Evolutionary conservation across 2,888 invertebrate species (phyloP), one percentile per base, ranked within the genome.

Genomic region (Pachymerium ferrugineum): DNA sequence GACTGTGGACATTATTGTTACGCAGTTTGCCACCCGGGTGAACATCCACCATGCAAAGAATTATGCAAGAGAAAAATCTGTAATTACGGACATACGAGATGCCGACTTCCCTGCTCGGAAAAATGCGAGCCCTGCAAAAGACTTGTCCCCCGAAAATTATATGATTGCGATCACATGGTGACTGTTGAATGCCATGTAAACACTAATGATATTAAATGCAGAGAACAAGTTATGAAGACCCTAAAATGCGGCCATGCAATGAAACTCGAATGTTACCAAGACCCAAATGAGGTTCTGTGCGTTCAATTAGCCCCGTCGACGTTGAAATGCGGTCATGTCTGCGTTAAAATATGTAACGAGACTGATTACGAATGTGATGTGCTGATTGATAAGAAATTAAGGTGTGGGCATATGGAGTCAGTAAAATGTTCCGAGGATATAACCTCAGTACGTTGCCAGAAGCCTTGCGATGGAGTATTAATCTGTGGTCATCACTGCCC

Each of bases 241-340:
- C 30, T 70, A 81, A 54, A 47, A 8, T 72, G 72, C 19, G 19
- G 29, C 12, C 72, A 72, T 16, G 29, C 6, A n/a, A 29, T 72
- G n/a, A 25, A 47, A n/a, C 30, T 72, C 0, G 12, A 47, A 8
- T 72, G 72, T n/a, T 29, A n/a, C 16, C 42, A n/a, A 3, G 54
- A 72, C 10, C 6, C 16, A 12, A 33, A 54, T 25, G 19, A 81
- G 74, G 83, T 83, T n/a, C 83, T 83, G 0, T 84, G 83, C 76
- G 62, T 47, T 31, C 31, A 76, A 25, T 76, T 76, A 3, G 84
- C 84, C 77, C 76, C 78, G 8, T 69, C 76, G 31, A 73, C 78
- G 25, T 77, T 82, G 47, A 28, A 73, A 8, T 84, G 84, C 77
- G 83, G 83, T 1, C 84, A 84, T 77, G 74, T 73, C 0, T 84